Evolutionary conservation across 1,140 invertebrate genomes (phyloP), one percentile per base, ranked within the genome.

Genomic region (Trachelipus rathkii): DNA sequence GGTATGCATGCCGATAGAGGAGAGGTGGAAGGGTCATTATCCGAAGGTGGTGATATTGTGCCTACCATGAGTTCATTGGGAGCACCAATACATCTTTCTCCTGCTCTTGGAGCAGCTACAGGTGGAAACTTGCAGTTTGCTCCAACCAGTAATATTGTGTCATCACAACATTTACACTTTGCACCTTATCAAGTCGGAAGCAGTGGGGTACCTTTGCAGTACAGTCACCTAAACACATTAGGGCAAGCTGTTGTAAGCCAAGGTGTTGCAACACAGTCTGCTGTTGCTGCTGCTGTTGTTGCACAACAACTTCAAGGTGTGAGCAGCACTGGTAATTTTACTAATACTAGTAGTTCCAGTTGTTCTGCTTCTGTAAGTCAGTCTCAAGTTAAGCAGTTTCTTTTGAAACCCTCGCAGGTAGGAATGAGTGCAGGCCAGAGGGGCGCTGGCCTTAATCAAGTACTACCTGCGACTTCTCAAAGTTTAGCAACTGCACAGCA

Each of bases 211-310:
- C 77, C 77, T 75, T 44, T 78, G 67, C 77, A 75, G 69, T 78
- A 78, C 75, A 71, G 74, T 44, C 74, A 75, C 46, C 72, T 78
- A 67, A 69, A 70, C 60, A 46, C 74, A 15, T 43, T 76, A 23
- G 77, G 77, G 44, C 71, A 75, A 71, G 71, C 86, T 85, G 74
- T 85, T 86, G 66, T 76, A 11, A 70, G 68, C 23, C 68, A 66
- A 68, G 43, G 50, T 70, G 23, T 76, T 45, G 15, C 69, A 50
- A 45, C 44, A 70, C 43, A 68, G 67, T 24, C 68, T 13, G 68
- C 68, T 23, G 68, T 70, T 11, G 68, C 68, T 1, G 68, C 74
- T 70, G 68, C 74, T 70, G 50, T 60, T 13, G 50, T 60, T 13
- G 69, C 74, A 69, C 33, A 66, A 50, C 19, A 76, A 19, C 19